Base-by-base conservation (phyloP, 2,113 vertebrate genomes). In the Semnornis frantzii region DNA sequence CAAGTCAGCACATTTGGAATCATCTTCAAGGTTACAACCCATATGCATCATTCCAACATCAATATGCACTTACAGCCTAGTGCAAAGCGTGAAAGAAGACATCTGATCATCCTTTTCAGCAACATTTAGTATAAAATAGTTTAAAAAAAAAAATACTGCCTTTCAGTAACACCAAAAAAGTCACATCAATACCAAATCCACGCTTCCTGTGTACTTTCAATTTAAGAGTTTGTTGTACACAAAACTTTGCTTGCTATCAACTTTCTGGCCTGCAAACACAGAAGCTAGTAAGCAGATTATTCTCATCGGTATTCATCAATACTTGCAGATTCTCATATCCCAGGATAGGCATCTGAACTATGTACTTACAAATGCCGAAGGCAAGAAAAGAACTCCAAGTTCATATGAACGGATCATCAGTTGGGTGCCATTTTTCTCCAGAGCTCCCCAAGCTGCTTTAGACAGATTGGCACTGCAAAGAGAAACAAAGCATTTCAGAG, bases 351-450 rank as follows among this genome's bases (percentile, higher is more conserved):
- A 28, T 25, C 39, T 68, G 11, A 93, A 25, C 57, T 4, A 55
- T n/a, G 59, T 62, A 98, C 99, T 99, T 98, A 99, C 99, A 88
- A 99, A 99, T 4, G 98, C 98, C 7, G 98, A 98, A 5, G 99
- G 99, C 85, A 99, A 93, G 95, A 98, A 99, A 54, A 99, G 98
- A 87, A 99, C 99, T 54, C 99, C 99, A 15, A 99, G 98, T 96
- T 99, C 99, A 2, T 99, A 99, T 6, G 99, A 99, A 11, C 99
- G 99, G 48, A 99, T 98, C 99, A 99, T 99, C 84, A 99, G 91
- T 81, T 99, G 99, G 16, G 97, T 92, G 76, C 98, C 98, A 34
- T 98, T 99, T 96, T 99, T 99, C 97, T 99, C 99, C 87, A 99
- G 78, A 0, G 98, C 98, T 28, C 99, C 99, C 99, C 99, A 99